These are phyloP conservation scores for Tridacna crocea DNA, from an alignment of 2,888 invertebrate species.

Conservation along the genomic window DNA sequence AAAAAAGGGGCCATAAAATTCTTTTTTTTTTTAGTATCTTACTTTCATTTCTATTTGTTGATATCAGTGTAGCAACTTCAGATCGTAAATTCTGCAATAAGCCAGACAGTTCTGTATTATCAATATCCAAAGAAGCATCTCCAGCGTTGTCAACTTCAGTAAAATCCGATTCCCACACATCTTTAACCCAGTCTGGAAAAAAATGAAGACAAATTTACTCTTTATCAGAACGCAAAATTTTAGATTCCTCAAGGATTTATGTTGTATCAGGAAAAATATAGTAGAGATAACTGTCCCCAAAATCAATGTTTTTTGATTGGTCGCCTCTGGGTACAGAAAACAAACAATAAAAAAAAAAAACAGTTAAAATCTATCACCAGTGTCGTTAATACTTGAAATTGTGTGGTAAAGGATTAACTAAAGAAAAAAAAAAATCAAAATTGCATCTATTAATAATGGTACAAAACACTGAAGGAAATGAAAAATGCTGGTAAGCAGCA, in stretches of 20 bases:
- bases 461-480: too few relatives aligned
- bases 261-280: too few relatives aligned
- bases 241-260: not conserved
- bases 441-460: too few relatives aligned
- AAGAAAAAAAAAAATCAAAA: too few relatives aligned
- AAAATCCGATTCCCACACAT: constrained; percentile 87
- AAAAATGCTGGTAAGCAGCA: too few relatives aligned
- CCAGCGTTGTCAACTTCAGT: constrained; percentile 85
- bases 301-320: not conserved
- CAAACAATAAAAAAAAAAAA: too few relatives aligned
- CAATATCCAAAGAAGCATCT: constrained; percentile 85
- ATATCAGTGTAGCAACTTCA: constrained; percentile 64
- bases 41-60: constrained; percentile 64
- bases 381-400: not conserved
- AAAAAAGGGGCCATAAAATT: not conserved
- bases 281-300: too few relatives aligned
- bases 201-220: not conserved
- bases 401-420: too few relatives aligned
- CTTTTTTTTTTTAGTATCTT: not conserved
- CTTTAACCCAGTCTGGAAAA: constrained; percentile 86
- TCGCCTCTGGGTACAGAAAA: not conserved
- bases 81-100: constrained; percentile 41
- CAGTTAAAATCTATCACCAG: too few relatives aligned
- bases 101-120: constrained; percentile 65
- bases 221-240: not conserved